Evolutionary conservation across 2,888 invertebrate species (phyloP), one percentile per base, ranked within the genome.

Genomic region (Nineta flava): DNA sequence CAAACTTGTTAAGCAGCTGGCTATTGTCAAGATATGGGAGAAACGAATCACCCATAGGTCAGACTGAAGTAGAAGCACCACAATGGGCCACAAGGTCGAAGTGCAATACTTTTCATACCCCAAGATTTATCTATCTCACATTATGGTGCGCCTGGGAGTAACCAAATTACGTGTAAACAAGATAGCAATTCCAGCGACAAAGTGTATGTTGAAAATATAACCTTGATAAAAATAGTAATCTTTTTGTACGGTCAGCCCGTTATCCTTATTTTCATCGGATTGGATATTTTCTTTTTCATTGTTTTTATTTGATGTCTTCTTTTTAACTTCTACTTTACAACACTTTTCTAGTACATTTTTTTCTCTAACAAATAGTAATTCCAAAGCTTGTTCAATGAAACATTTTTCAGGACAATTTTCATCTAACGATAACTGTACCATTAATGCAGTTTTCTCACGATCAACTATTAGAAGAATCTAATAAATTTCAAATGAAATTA

Each of bases 151-250:
- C n/a, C n/a, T n/a, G n/a, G n/a, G n/a, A n/a, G n/a, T n/a, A n/a
- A n/a, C n/a, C n/a, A n/a, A n/a, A n/a, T 19, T 19, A 2, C 19
- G 26, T 26, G 7, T 26, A 7, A 26, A 26, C 1, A 6, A 26
- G 26, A 7, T 26, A 26, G 7, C 6, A 26, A 26, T 26, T 26
- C 26, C 7, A 26, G 26, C 19, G 19, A 19, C 2, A 19, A 19
- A 19, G 5, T 19, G 19, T 19, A 19, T 19, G 2, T 5, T 4
- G 19, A 19, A 26, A 26, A 7, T 26, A 3, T n/a, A 68, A 86
- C 87, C 83, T 79, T 88, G 87, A 66, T 87, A 88, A 63, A 87
- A 88, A 62, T 84, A 87, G 63, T 80, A 82, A 60, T 75, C 76
- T 67, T 79, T 82, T 1, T 69, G 65, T 54, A 60, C 7, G 7